Base-by-base conservation (phyloP, 2,888 invertebrate species). In the Arctia plantaginis region DNA sequence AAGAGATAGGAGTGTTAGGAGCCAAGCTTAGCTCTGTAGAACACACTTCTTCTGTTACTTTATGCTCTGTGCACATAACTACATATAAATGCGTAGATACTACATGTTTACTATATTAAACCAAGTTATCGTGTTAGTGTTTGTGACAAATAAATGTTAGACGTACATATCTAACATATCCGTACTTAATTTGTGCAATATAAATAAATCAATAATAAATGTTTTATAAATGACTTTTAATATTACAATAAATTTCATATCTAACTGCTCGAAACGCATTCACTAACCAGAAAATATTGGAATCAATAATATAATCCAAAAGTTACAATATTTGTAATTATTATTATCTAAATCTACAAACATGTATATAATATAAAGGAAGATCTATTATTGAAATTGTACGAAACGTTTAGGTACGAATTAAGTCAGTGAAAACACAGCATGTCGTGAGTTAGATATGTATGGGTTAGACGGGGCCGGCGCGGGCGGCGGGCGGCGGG, bases 281-380 rank as follows among this genome's bases (percentile, higher is more conserved):
- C 93, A 93, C 93, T 93, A 93, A 93, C 93, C 93, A 90, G 91
- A 91, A 88, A 89, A 88, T 77, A 86, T 91, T 90, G 92, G 91
- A 92, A 90, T 89, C 82, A 84, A 87, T 89, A 88, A 86, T 82
- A 88, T 87, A 88, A 86, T 84, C 85, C 80, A 77, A 82, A 82
- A 75, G 83, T 85, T 81, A 83, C 70, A 75, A 83, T 77, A 82
- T 82, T 79, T 82, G 82, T 85, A 86, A 86, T 87, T 84, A 81
- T 81, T 73, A 80, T 76, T 81, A 79, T 76, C 85, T 90, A 89
- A 80, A 80, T 87, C 88, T 89, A 91, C 86, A 70, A 85, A 89
- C 78, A 84, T 84, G 84, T 86, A 85, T 82, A 75, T 71, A 76
- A 73, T 82, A 81, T 76, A 87, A 89, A 89, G 88, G 89, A 90